Conservation (phyloP, 1,140 invertebrate genomes). For the Teleopsis dalmanni region DNA sequence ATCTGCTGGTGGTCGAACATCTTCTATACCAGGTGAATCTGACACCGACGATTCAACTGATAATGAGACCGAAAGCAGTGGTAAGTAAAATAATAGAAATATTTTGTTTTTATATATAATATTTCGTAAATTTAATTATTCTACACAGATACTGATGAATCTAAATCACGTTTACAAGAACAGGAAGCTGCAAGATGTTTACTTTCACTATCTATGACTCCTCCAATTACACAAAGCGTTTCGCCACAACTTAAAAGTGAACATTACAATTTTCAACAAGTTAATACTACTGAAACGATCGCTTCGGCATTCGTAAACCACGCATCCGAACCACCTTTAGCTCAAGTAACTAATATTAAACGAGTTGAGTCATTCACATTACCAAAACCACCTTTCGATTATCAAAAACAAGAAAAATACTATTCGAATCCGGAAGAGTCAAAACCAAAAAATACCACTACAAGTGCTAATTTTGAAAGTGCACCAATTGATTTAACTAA, state of each 20-base stretch:
- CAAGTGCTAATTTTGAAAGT: conserved; percentile 24
- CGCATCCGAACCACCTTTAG: too few relatives aligned
- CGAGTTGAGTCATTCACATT: conserved; percentile 38
- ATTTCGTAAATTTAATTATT: conserved; percentile 9
- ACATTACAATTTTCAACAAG: conserved; percentile 6
- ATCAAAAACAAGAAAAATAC: conserved; percentile 43
- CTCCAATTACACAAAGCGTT: conserved; percentile 32
- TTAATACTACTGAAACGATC: conserved; percentile 20
- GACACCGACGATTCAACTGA: conserved; percentile 61
- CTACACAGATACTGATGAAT: conserved; percentile 53
- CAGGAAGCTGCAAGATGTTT: conserved; percentile 83
- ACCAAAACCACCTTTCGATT: conserved; percentile 41
- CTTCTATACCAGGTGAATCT: conserved; percentile 48
- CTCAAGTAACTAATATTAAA: conserved; percentile 20
- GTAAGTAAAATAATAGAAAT: conserved; percentile 42
- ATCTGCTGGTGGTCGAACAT: conserved; percentile 46
- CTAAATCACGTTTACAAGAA: conserved; percentile 59
- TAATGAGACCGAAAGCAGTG: conserved; percentile 58
- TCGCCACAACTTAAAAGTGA: conserved; percentile 16
- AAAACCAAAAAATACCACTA: conserved; percentile 21
- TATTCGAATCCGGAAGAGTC: conserved; percentile 42
- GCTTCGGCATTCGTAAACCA: conserved; percentile 17
- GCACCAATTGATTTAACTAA: conserved; percentile 41
- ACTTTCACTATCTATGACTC: conserved; percentile 62
- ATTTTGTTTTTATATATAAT: not conserved